Base-by-base conservation (phyloP, 2,888 invertebrate species). In the Parthenolecanium corni region DNA sequence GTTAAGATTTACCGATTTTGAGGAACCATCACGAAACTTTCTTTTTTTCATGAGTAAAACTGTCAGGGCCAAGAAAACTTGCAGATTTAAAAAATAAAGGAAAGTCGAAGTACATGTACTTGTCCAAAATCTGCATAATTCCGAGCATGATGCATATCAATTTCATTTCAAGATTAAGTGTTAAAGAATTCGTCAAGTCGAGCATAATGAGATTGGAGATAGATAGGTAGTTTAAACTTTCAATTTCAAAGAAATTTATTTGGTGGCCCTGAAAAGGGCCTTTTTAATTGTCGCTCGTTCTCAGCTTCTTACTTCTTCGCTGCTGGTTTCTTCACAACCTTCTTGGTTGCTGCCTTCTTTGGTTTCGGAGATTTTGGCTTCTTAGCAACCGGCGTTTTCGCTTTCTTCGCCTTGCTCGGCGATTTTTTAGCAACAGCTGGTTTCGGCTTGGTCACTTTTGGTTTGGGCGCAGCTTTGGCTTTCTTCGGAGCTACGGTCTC, bases 211-310 rank as follows among this genome's bases (percentile, higher is more conserved):
- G n/a, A n/a, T n/a, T n/a, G n/a, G n/a, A n/a, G n/a, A n/a, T n/a
- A n/a, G n/a, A n/a, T n/a, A n/a, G n/a, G n/a, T n/a, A n/a, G n/a
- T n/a, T n/a, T n/a, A n/a, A n/a, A n/a, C n/a, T n/a, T 44, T 20
- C 20, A 44, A 16, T 38, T 53, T n/a, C 12, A 12, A 53, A 53
- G 53, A 53, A 53, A 53, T 53, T 4, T 16, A 18, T 38, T 53
- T 53, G 53, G 36, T 38, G 53, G 53, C 53, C 53, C 53, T 53
- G 38, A 53, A 53, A 53, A 53, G 53, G 53, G 53, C 53, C 53
- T 31, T 53, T 53, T 53, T 53, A 42, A 49, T n/a, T n/a, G n/a
- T n/a, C n/a, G n/a, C 5, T 14, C 11, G 23, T n/a, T 4, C 11
- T 31, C 4, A 11, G 18, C 1, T 5, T n/a, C n/a, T 52, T 52